A percentile compares a stretch with the other conserved stretches of the same genome.
phyloP scores from a whole-genome alignment of 2,888 invertebrate species.

The Rapana venosa region DNA sequence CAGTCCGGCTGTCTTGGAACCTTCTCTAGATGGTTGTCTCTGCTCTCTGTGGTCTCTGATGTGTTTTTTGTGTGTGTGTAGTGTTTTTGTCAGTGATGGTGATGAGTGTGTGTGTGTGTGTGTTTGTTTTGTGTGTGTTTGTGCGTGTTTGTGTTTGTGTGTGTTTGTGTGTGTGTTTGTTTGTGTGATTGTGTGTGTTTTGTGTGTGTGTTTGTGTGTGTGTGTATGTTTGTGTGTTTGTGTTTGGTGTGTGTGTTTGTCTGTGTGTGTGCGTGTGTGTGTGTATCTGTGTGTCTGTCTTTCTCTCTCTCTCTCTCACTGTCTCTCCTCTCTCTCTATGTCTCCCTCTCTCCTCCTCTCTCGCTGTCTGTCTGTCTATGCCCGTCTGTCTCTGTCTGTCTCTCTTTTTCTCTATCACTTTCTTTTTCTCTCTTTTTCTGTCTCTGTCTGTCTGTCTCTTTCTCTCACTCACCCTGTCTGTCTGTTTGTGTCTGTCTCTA shows the following conservation, averaged over 20 bases:
- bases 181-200: not conserved
- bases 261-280: not conserved
- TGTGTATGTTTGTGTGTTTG: no score
- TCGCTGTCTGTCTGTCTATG: no score
- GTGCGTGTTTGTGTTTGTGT: no score
- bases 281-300: conserved; percentile 21
- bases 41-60: not conserved
- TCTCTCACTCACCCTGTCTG: not conserved
- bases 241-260: conserved; percentile 24
- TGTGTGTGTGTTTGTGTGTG: not conserved
- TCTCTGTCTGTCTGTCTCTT: not conserved
- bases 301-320: no score
- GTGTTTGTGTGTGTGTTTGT: not conserved
- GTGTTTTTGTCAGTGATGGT: conserved; percentile 27
- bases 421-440: not conserved
- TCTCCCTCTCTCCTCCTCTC: no score
- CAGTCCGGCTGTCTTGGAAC: not conserved
- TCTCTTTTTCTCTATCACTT: not conserved
- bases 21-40: no score
- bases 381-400: not conserved
- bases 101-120: no score
- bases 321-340: no score
- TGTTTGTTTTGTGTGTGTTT: no score
- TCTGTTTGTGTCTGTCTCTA: not conserved
- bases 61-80: not conserved